These are phyloP conservation scores for Mallotus villosus DNA, from an alignment of 2,797 vertebrate genomes.

Conservation along the genomic window DNA sequence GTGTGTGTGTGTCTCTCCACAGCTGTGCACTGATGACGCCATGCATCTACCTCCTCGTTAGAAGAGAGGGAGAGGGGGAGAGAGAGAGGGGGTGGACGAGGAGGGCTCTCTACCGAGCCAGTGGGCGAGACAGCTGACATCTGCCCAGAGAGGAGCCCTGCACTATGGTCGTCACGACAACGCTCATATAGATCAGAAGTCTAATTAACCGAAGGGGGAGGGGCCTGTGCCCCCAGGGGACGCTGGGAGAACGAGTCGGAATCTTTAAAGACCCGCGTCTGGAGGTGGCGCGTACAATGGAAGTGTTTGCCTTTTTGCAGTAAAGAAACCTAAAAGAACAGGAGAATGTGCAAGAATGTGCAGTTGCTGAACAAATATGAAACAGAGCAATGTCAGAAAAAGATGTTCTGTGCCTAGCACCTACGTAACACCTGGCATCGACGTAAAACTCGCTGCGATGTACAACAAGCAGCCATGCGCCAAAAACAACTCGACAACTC, in stretches of 20 bases:
- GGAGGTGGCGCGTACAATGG: not conserved
- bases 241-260: constrained; percentile 3
- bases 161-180: constrained; percentile 14
- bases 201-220: constrained; percentile 6
- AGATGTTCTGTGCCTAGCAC: too few relatives aligned
- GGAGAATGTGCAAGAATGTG: too few relatives aligned
- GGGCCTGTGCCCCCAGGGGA: not conserved
- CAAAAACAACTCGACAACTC: too few relatives aligned
- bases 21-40: not conserved
- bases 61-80: not conserved
- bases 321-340: constrained; percentile 4
- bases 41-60: not conserved
- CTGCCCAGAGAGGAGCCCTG: constrained; percentile 1
- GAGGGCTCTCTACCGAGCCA: not conserved
- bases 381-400: too few relatives aligned
- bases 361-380: too few relatives aligned
- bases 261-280: constrained; percentile 1
- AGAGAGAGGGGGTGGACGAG: too few relatives aligned
- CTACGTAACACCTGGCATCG: too few relatives aligned
- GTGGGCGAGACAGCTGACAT: constrained; percentile 12
- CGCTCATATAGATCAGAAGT: not conserved
- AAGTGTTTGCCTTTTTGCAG: constrained; percentile 20
- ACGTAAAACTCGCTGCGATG: too few relatives aligned
- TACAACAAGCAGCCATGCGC: too few relatives aligned
- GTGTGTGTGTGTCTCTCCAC: not conserved